A percentile compares a stretch with the other conserved stretches of the same genome.
Conservation (phyloP, 2,797 vertebrate species). For the Merluccius polli region DNA sequence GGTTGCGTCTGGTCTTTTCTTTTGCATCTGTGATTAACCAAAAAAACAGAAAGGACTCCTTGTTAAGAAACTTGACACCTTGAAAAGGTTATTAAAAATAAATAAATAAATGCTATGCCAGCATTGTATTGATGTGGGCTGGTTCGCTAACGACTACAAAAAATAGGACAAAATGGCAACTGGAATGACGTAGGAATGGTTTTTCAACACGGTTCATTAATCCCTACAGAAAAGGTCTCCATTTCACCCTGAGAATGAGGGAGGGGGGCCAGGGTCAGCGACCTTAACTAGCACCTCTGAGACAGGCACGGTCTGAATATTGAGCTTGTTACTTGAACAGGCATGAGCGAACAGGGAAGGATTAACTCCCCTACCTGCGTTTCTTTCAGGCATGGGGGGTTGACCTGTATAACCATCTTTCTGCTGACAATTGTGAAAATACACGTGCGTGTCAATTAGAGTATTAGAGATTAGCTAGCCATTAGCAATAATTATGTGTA, state of each 20-base stretch:
- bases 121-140: background rate
- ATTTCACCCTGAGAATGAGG: background rate
- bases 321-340: background rate
- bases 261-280: background rate
- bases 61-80: slow-evolving; percentile 59
- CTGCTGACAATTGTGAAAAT: background rate
- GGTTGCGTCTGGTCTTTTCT: slow-evolving; percentile 24
- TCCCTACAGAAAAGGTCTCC: background rate
- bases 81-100: slow-evolving; percentile 66
- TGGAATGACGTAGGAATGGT: background rate
- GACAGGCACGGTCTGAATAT: background rate
- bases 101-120: slow-evolving; percentile 34
- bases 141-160: background rate
- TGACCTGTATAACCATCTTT: background rate
- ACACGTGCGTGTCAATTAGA: background rate
- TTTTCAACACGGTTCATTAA: background rate
- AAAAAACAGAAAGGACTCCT: background rate
- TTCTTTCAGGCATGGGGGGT: background rate
- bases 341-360: background rate
- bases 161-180: background rate
- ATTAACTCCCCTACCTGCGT: background rate
- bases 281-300: background rate
- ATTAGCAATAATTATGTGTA: background rate
- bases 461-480: background rate
- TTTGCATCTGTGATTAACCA: background rate